Conservation (phyloP, 92 coral and sea anemone genomes). For the Ricordea florida region DNA sequence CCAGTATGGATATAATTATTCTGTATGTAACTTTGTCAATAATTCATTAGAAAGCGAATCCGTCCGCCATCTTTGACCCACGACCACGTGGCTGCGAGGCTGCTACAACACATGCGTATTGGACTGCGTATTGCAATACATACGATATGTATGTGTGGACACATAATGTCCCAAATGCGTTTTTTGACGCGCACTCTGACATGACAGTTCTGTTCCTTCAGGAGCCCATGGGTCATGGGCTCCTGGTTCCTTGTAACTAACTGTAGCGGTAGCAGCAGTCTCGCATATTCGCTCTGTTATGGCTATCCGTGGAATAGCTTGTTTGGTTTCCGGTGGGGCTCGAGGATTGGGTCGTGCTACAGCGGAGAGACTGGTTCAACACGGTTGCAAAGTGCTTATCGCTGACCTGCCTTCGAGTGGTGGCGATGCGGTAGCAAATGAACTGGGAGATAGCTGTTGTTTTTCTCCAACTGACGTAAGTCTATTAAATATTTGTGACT, state of each 20-base stretch:
- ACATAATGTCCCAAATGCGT: neutral
- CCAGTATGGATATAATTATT: too few species aligned
- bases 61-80: conserved; percentile 20
- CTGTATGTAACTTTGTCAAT: too few species aligned
- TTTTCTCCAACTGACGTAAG: conserved; percentile 86
- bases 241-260: too few species aligned
- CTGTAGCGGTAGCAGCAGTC: too few species aligned
- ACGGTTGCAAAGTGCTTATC: conserved; percentile 82
- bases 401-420: conserved; percentile 77
- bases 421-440: conserved; percentile 65
- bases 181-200: neutral
- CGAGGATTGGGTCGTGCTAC: conserved; percentile 89
- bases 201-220: too few species aligned
- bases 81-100: neutral
- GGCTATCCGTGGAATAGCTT: conserved; percentile 57
- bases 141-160: conserved; percentile 1
- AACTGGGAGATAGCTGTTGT: conserved; percentile 76
- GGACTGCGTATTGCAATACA: too few species aligned
- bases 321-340: conserved; percentile 90
- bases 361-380: conserved; percentile 61
- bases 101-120: neutral
- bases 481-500: too few species aligned
- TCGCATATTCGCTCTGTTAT: too few species aligned
- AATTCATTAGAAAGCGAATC: too few species aligned
- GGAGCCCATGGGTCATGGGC: too few species aligned